Evolutionary conservation across 37 sponge, comb jelly and placozoan species (phyloP), one percentile per base, ranked within the genome.

Genomic region (Chondrilla cf. caribensis): DNA sequence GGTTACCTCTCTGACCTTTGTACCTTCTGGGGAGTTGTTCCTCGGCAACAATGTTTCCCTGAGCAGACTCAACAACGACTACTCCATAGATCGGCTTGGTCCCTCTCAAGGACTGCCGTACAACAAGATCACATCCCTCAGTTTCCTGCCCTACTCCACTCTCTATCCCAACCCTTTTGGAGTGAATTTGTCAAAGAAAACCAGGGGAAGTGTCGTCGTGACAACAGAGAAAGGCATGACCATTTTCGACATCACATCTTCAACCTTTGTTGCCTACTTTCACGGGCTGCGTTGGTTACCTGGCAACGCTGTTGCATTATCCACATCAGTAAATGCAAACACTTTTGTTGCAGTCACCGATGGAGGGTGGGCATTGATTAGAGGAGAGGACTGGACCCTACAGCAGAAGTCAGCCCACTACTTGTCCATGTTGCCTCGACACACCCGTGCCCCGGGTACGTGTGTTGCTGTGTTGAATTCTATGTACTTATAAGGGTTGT

Each of bases 31-130:
- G 7, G 85, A 85, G 21, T 75, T 93, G 4, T 93, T 73, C 55
- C 78, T 93, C 14, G 83, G 82, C 0, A 93, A 87, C 65, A 93
- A 93, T 60, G 86, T 87, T 37, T 90, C 90, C 37, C 60, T 93
- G 7, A 90, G 83, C 54, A 65, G 85, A 57, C 54, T 93, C 25
- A 85, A 87, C 38, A 55, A 75, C 24, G 80, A 93, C 79, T 93
- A 93, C 80, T 90, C 94, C 0, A 90, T 93, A 64, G 83, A 90
- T 38, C 65, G 94, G n/a, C 54, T 93, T 18, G 94, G 94, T 0
- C 91, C 94, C 15, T 76, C 64, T 2, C 87, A 93, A 44, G 91
- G 90, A 6, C 84, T 93, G 11, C 93, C 93, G 0, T 86, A 86
- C 37, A 66, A 84, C 51, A 79, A 89, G 26, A 80, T 89, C 33